Evolutionary conservation across 2,797 vertebrate species (phyloP).

Genomic region (Novumbra hubbsi): DNA sequence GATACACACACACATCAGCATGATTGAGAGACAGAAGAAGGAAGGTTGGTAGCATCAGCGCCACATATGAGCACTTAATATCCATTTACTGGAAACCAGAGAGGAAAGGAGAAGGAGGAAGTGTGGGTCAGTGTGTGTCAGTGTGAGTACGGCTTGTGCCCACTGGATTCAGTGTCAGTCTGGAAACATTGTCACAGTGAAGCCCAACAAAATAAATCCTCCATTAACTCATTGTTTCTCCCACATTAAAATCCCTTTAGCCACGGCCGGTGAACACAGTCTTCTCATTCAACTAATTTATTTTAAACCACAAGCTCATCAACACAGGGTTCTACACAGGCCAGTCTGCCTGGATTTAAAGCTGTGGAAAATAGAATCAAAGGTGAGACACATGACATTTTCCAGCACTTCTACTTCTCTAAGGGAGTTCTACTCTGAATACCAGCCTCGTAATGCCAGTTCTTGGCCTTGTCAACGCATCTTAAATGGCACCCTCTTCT

Average conservation of each 20-base stretch:
- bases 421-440: no score
- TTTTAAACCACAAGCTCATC: slow-evolving; percentile 26
- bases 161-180: slow-evolving; percentile 24
- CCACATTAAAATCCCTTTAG: slow-evolving; percentile 50
- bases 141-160: slow-evolving; percentile 16
- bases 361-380: no score
- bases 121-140: slow-evolving; percentile 13
- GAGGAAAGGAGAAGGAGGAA: no score
- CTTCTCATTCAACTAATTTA: slow-evolving; percentile 35
- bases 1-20: not conserved
- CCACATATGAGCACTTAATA: not conserved
- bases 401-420: no score
- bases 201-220: slow-evolving; percentile 24
- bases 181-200: slow-evolving; percentile 33
- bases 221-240: slow-evolving; percentile 39
- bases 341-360: no score
- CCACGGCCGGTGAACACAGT: slow-evolving; percentile 37
- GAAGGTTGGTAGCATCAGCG: slow-evolving; percentile 16
- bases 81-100: slow-evolving; percentile 19
- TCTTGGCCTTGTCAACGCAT: no score
- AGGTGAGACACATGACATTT: no score
- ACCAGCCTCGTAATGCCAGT: no score
- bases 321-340: no score
- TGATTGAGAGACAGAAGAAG: not conserved
- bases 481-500: no score